phyloP scores from a whole-genome alignment of 2,797 vertebrate species.

The Argyrosomus regius region DNA sequence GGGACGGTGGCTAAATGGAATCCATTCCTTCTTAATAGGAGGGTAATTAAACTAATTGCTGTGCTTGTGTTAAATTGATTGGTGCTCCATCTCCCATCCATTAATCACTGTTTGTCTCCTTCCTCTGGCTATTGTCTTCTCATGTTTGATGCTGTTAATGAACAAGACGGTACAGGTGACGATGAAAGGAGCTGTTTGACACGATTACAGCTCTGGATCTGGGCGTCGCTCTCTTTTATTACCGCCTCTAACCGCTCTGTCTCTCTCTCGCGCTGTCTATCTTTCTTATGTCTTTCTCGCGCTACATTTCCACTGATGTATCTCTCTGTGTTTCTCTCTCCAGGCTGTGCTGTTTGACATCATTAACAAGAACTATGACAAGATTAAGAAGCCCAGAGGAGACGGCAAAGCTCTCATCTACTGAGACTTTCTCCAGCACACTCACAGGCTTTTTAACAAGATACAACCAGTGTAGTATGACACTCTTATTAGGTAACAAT shows the following conservation, averaged over 20 bases:
- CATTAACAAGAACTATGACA: slow-evolving; percentile 93
- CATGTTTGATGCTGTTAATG: slow-evolving; percentile 67
- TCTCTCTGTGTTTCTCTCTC: slow-evolving; percentile 15
- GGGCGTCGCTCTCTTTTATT: slow-evolving; percentile 27
- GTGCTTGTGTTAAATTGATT: slow-evolving; percentile 66
- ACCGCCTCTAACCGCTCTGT: slow-evolving; percentile 21
- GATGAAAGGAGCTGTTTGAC: slow-evolving; percentile 66
- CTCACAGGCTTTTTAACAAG: slow-evolving; percentile 27
- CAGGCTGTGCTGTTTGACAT: slow-evolving; percentile 92
- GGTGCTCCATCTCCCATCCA: slow-evolving; percentile 43
- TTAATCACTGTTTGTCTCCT: slow-evolving; percentile 56
- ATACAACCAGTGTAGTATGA: slow-evolving; percentile 62
- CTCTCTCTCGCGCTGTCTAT: neutral
- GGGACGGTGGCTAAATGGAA: slow-evolving; percentile 36
- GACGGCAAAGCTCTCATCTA: slow-evolving; percentile 93
- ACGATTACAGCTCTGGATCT: slow-evolving; percentile 34
- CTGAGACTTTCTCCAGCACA: slow-evolving; percentile 72
- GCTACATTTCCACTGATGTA: neutral
- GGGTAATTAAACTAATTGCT: slow-evolving; percentile 70
- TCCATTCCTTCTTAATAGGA: slow-evolving; percentile 55
- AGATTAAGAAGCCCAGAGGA: slow-evolving; percentile 94
- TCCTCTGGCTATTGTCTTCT: slow-evolving; percentile 47
- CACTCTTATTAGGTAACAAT: slow-evolving; percentile 55
- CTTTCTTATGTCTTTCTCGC: slow-evolving; percentile 13
- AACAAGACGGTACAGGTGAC: slow-evolving; percentile 49